These are phyloP conservation scores for Molorchus minor DNA, from an alignment of 2,888 invertebrate species.

Conservation along the genomic window DNA sequence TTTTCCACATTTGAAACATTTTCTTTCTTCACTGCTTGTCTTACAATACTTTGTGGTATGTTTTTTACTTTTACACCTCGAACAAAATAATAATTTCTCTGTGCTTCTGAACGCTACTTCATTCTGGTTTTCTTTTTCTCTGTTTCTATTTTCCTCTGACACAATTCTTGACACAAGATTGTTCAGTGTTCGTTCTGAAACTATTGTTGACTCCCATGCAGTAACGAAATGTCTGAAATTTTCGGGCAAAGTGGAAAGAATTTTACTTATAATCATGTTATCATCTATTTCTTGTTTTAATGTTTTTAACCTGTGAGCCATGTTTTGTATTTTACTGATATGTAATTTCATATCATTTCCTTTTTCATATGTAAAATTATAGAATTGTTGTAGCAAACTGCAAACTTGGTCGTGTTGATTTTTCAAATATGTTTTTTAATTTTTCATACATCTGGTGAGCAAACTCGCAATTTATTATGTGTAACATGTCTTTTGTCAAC, in stretches of 20 bases:
- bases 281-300: slow-evolving; percentile 7
- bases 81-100: background rate
- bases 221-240: background rate
- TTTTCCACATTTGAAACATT: slow-evolving; percentile 1
- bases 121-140: background rate
- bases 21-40: background rate
- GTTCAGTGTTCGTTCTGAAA: background rate
- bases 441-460: no score
- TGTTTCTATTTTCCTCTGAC: background rate
- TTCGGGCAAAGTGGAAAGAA: background rate
- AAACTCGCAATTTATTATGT: no score
- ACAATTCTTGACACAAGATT: background rate
- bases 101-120: background rate
- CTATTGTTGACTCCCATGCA: background rate
- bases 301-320: background rate
- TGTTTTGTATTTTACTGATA: background rate
- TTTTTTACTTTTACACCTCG: background rate
- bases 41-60: background rate
- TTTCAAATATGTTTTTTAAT: no score
- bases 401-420: no score
- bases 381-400: no score
- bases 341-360: no score
- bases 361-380: no score
- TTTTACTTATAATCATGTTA: slow-evolving; percentile 6
- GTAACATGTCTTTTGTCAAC: no score